Base-by-base conservation (phyloP, 1,140 invertebrate genomes). In the Drosophila nigrodunni region DNA sequence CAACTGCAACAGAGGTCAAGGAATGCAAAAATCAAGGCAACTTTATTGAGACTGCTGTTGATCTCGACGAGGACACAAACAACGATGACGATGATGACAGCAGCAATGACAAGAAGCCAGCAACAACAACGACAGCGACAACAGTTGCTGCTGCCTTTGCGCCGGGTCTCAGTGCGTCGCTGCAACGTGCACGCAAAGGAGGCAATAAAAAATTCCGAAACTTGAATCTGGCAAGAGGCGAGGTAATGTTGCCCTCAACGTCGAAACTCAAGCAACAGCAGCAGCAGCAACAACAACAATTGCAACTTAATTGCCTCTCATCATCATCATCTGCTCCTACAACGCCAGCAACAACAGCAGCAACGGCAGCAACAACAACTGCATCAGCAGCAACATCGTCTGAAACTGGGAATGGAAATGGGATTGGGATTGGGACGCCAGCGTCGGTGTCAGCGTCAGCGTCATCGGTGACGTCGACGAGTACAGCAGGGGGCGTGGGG, bases 131-230 rank as follows among this genome's bases (percentile, higher is more conserved):
- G 58, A 8, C 55, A 43, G 8, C 52, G 47, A 49, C 65, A 37
- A 59, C 25, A 18, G 15, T 60, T 47, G 54, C 58, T 61, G 52
- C 61, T 54, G 41, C 70, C 55, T 75, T 81, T 78, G 74, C 50
- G 39, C 18, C 69, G 25, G 71, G 66, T 21, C 68, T 67, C 54
- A 81, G 66, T 25, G 80, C 80, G 18, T 62, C 78, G 21, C 58
- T 89, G 54, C 85, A 85, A 59, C 76, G 82, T 52, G 77, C 77
- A 73, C 81, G 85, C 64, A 90, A 83, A 59, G 82, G 75, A 49
- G 72, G 80, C 62, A 86, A 89, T 80, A 92, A 91, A 69, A 92
- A 92, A 77, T 92, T 92, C 60, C 90, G 92, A 85, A 92, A 92
- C 78, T 82, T 92, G 61, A 92, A 92, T 80, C 75, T 92, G 80